These are phyloP conservation scores for Furcula furcula DNA, from an alignment of 2,888 invertebrate species.

Conservation along the genomic window DNA sequence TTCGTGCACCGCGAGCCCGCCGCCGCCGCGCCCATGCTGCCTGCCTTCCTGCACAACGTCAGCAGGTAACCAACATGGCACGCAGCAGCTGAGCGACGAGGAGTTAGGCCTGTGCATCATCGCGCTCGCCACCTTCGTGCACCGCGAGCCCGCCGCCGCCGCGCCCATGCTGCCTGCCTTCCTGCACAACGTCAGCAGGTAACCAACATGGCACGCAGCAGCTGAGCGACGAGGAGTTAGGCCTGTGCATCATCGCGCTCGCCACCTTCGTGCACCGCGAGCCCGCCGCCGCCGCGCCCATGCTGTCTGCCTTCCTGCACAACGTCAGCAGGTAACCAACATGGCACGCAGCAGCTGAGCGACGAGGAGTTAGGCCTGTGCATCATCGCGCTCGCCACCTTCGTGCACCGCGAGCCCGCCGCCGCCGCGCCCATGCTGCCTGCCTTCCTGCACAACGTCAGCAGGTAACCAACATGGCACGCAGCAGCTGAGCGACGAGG, in stretches of 20 bases:
- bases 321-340: conserved; percentile 93
- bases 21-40: conserved; percentile 95
- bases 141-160: conserved; percentile 96
- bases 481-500: conserved; percentile 98
- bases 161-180: conserved; percentile 96
- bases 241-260: conserved; percentile 94
- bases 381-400: conserved; percentile 96
- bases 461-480: no score
- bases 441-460: conserved; percentile 93
- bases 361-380: conserved; percentile 98
- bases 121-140: conserved; percentile 96
- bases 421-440: conserved; percentile 97
- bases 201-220: conserved; percentile 86
- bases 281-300: conserved; percentile 95
- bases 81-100: conserved; percentile 98
- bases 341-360: conserved; percentile 96
- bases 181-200: conserved; percentile 94
- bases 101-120: conserved; percentile 97
- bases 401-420: conserved; percentile 97
- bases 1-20: conserved; percentile 98
- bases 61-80: conserved; percentile 87
- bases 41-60: conserved; percentile 94
- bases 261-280: conserved; percentile 98
- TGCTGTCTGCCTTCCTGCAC: conserved; percentile 94
- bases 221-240: conserved; percentile 98